Evolutionary conservation across 1,140 invertebrate genomes (phyloP).

Genomic region (Calosoma granatense): DNA sequence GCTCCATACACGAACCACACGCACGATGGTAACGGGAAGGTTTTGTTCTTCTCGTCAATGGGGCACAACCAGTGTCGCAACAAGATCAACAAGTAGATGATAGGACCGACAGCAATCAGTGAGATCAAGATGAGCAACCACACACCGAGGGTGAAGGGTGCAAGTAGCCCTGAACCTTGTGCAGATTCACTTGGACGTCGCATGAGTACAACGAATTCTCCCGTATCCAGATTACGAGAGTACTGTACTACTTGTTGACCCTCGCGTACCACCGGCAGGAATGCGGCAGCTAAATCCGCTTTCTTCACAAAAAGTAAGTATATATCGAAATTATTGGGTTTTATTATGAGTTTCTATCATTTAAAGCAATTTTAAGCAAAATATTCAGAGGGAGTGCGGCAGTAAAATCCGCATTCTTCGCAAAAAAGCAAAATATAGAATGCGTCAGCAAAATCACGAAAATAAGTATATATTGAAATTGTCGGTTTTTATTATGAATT

Average conservation of each 20-base stretch:
- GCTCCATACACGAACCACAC: conserved; percentile 83
- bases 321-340: too few species aligned
- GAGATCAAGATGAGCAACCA: conserved; percentile 68
- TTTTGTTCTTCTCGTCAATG: conserved; percentile 39
- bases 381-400: too few species aligned
- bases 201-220: conserved; percentile 66
- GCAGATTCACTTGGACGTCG: conserved; percentile 67
- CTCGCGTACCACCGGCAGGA: conserved; percentile 56
- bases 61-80: conserved; percentile 45
- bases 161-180: conserved; percentile 69
- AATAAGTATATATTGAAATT: too few species aligned
- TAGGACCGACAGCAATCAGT: conserved; percentile 61
- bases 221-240: conserved; percentile 57
- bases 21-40: conserved; percentile 54
- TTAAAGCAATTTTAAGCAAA: too few species aligned
- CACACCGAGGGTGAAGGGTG: conserved; percentile 65
- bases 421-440: neutral
- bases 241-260: conserved; percentile 46
- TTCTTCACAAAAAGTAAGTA: conserved; percentile 50
- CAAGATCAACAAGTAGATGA: conserved; percentile 62
- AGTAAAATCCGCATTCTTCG: too few species aligned
- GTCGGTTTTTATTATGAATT: too few species aligned
- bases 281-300: conserved; percentile 65
- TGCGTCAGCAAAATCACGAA: too few species aligned
- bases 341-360: too few species aligned